phyloP scores from a whole-genome alignment of 2,888 invertebrate species.

The Oasisia sp. region DNA sequence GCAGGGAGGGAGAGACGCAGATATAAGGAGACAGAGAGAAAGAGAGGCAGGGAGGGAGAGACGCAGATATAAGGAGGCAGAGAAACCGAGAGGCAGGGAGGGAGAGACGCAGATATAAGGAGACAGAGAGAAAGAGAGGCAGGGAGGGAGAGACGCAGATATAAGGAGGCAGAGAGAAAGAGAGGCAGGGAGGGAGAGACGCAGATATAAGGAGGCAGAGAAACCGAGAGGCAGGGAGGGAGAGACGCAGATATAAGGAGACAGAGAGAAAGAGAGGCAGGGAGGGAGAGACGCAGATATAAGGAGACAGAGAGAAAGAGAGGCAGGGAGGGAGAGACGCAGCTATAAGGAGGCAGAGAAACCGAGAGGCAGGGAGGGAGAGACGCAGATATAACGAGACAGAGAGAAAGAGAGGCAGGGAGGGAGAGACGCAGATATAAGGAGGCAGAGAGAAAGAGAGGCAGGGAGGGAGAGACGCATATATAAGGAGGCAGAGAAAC shows the following conservation, averaged over 20 bases:
- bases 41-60: not conserved
- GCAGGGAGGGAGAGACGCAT: too few relatives aligned
- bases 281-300: not conserved
- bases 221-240: not conserved
- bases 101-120: not conserved
- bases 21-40: too few relatives aligned
- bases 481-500: too few relatives aligned
- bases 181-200: not conserved
- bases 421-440: too few relatives aligned
- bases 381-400: too few relatives aligned
- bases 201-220: not conserved
- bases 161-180: not conserved
- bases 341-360: not conserved
- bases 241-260: not conserved
- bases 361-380: too few relatives aligned
- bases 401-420: too few relatives aligned
- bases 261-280: not conserved
- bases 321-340: too few relatives aligned
- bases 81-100: not conserved
- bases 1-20: too few relatives aligned
- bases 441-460: too few relatives aligned
- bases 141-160: too few relatives aligned
- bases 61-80: not conserved
- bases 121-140: not conserved
- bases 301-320: not conserved